Evolutionary conservation across 64 coral and sea anemone genomes (phyloP), one percentile per base, ranked within the genome.

Genomic region (Porites australiensis): DNA sequence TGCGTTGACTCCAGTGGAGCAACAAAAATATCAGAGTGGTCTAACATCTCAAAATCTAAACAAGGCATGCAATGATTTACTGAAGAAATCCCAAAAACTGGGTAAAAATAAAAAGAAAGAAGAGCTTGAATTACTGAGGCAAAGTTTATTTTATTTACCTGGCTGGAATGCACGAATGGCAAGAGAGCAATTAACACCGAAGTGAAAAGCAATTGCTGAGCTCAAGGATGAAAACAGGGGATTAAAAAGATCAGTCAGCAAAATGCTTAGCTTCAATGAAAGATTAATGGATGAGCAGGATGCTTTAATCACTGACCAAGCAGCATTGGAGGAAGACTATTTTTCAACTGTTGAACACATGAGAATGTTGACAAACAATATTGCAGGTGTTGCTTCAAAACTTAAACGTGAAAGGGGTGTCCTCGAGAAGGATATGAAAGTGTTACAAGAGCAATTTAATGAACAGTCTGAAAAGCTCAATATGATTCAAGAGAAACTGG

Each of bases 21-120:
- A 72, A 22, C 67, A 87, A 20, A 87, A 22, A 37, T 72, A 87
- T 87, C 49, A 23, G 66, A 69, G 65, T 87, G 84, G 84, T 87
- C 22, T 87, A 18, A 87, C 52, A 44, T 10, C 86, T 59, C 4
- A 88, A 88, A 88, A 74, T 57, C 58, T 58, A 20, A 88, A 74
- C 86, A 88, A 88, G n/a, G n/a, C n/a, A n/a, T n/a, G n/a, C n/a
- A n/a, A n/a, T n/a, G n/a, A n/a, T n/a, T n/a, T 87, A 72, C 13
- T 87, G 67, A 87, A 67, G 52, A 87, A 87, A 72, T 5, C 11
- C 65, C 65, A 87, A 87, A 87, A 87, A 48, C 66, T 43, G 2
- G 84, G 84, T 87, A 52, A 87, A 72, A 87, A 87, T 54, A 87
- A 87, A 72, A 87, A 87, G 83, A 87, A 87, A 72, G 61, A 87